Evolutionary conservation across 2,113 vertebrate species (phyloP), one percentile per base, ranked within the genome.

Genomic region (Varanus salvator): DNA sequence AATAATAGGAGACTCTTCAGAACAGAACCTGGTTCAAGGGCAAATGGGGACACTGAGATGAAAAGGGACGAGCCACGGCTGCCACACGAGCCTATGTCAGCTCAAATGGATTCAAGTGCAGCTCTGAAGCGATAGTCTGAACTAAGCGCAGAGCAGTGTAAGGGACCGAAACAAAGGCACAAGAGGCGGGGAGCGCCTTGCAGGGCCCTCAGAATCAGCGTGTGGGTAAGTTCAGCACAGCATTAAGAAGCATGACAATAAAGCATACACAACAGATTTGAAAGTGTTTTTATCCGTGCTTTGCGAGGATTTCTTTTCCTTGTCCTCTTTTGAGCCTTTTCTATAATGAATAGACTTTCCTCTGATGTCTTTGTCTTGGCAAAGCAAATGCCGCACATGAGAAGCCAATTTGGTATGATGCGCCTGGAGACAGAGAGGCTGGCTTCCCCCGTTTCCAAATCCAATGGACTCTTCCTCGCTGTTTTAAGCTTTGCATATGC

Each of bases 111-210:
- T 90, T 90, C 25, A 23, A 86, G 52, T 57, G n/a, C 44, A 86
- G 52, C 38, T 29, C 44, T 27, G 86, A 81, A 88, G 21, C 19
- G 6, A 88, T 44, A 90, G 64, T 90, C 27, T 71, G 11, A 34
- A 87, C 87, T 78, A 88, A 94, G 66, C n/a, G 31, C 50, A 82
- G 34, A 48, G 34, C 80, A 19, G 54, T 54, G 23, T 92, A 84
- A 92, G 82, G 92, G 93, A 93, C 81, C 92, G 25, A 76, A 71
- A 93, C 85, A 94, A 95, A 94, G 90, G 92, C 87, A 90, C 80
- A 80, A 87, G 44, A 68, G 85, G 64, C 90, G 15, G 74, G 91
- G 92, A 3, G 80, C 83, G 29, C 92, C 91, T 44, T 86, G 72
- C 85, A 91, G 88, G 88, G 78, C 84, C 91, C 91, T 92, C 82